Evolutionary conservation across 1,140 invertebrate genomes (phyloP).

Genomic region (Pseudobourletiella spinata): DNA sequence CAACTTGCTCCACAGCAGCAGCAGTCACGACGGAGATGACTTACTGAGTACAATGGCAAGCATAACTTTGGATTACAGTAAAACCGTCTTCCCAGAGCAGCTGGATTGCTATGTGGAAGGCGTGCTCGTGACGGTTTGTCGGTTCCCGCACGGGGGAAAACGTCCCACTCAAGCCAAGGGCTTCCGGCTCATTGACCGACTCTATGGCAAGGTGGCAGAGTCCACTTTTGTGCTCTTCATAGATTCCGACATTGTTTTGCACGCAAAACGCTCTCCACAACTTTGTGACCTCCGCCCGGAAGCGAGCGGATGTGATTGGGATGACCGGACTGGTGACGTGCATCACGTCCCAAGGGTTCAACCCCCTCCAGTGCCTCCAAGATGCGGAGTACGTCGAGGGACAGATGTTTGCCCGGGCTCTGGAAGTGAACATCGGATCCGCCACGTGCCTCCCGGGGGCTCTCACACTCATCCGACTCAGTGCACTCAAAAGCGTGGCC

Average conservation of each 20-base stretch:
- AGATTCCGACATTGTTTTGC: constrained; percentile 21
- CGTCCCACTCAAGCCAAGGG: constrained; percentile 14
- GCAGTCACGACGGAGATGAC: too few relatives aligned
- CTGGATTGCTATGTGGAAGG: too few relatives aligned
- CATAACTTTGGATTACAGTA: too few relatives aligned
- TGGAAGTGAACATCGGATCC: constrained; percentile 7
- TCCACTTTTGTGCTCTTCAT: constrained; percentile 15
- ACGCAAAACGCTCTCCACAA: constrained; percentile 14
- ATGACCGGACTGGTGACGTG: constrained; percentile 18
- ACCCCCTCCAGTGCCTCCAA: constrained; percentile 18
- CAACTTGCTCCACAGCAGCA: too few relatives aligned
- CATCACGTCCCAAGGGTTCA: constrained; percentile 7
- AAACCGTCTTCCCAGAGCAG: too few relatives aligned
- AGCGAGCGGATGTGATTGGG: constrained; percentile 2
- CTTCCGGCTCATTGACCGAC: constrained; percentile 8
- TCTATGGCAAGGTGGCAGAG: constrained; percentile 10
- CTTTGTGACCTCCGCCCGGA: constrained; percentile 4
- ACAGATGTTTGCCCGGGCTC: constrained; percentile 16
- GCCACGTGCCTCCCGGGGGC: constrained; percentile 17
- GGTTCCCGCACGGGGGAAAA: constrained; percentile 21
- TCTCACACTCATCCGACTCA: constrained; percentile 11
- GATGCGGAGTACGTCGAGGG: constrained; percentile 18
- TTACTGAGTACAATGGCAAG: too few relatives aligned
- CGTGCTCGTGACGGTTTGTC: constrained; percentile 12
- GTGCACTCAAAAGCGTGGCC: constrained; percentile 10